Conservation (phyloP, 2,113 vertebrate genomes). For the Dasyornis broadbenti region DNA sequence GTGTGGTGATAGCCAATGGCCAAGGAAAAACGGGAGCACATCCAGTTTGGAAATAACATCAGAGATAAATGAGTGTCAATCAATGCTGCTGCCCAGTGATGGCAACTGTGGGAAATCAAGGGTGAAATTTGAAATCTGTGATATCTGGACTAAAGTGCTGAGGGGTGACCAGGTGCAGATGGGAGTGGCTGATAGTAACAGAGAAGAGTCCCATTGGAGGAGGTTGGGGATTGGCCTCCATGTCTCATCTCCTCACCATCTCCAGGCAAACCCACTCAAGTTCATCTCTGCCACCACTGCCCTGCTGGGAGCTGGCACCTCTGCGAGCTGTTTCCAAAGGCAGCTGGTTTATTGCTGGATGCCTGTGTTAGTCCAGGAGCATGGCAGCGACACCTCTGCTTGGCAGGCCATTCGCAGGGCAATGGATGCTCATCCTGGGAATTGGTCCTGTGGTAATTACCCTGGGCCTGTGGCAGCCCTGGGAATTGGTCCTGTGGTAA, state of each 20-base stretch:
- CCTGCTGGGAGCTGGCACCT: background rate
- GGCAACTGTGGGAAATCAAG: background rate
- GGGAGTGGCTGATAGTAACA: background rate
- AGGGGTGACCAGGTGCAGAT: background rate
- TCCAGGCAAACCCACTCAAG: fast-evolving
- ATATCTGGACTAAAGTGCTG: background rate
- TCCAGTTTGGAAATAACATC: background rate
- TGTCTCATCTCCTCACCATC: background rate
- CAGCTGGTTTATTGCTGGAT: background rate
- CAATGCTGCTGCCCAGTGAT: background rate
- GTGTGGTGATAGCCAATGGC: background rate
- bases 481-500: background rate
- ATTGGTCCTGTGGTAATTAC: background rate
- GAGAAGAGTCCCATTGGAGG: background rate
- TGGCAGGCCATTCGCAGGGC: background rate
- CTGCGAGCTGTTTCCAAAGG: background rate
- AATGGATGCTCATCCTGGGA: background rate
- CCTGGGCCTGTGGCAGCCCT: no score
- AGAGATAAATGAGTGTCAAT: background rate
- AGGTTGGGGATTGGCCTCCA: background rate
- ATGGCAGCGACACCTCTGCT: background rate
- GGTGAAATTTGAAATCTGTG: background rate
- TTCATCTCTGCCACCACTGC: background rate
- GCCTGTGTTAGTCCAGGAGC: background rate
- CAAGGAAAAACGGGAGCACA: background rate